phyloP scores from a whole-genome alignment of 2,113 vertebrate species.

The Thamnophis sirtalis region DNA sequence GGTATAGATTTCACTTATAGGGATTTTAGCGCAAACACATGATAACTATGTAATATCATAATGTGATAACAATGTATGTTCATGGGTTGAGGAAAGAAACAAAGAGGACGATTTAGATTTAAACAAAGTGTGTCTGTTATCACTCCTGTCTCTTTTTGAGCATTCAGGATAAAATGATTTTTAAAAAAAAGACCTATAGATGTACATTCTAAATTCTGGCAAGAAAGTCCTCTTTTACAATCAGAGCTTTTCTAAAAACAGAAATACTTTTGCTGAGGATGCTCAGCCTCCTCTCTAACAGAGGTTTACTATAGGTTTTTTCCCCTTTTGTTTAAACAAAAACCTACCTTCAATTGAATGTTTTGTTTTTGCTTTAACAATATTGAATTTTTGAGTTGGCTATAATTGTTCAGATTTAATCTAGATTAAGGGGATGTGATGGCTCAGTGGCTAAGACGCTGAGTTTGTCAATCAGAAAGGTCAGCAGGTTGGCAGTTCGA shows the following conservation, averaged over 20 bases:
- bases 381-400: not conserved
- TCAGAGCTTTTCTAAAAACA: not conserved
- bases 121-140: not conserved
- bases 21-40: not conserved
- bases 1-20: not conserved
- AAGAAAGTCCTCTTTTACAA: not conserved
- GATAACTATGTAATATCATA: not conserved
- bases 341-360: not conserved
- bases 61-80: not conserved
- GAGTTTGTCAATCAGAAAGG: too few species aligned
- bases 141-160: not conserved
- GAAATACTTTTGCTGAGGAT: not conserved
- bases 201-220: not conserved
- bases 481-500: too few species aligned
- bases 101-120: not conserved
- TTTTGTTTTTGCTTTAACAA: not conserved
- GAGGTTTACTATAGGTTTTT: not conserved
- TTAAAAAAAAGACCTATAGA: not conserved
- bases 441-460: too few species aligned
- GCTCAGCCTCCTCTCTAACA: not conserved
- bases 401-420: not conserved
- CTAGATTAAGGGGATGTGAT: too few species aligned
- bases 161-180: not conserved
- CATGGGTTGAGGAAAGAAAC: not conserved
- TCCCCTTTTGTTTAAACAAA: not conserved